These are phyloP conservation scores for Hemaris fuciformis DNA, from an alignment of 2,888 invertebrate species.

Conservation along the genomic window DNA sequence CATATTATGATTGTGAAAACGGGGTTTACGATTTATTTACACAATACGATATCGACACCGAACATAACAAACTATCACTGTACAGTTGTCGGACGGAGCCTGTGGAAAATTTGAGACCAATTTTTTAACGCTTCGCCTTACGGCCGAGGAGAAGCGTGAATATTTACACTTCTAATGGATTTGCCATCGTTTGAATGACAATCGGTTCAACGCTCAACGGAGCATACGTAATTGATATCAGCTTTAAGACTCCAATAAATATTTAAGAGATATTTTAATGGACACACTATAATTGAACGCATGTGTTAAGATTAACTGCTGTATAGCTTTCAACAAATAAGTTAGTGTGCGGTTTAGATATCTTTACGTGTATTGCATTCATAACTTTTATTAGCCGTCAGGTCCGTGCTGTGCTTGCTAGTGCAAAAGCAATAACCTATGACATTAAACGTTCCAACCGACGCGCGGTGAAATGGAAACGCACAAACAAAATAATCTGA, in stretches of 20 bases:
- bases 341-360: conserved; percentile 31
- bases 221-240: conserved; percentile 7
- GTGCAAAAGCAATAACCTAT: conserved; percentile 44
- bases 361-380: conserved; percentile 52
- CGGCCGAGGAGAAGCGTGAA: conserved; percentile 4
- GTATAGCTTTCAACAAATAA: conserved; percentile 30
- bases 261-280: conserved; percentile 19
- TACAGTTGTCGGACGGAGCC: conserved; percentile 42
- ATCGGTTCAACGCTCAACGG: background rate
- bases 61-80: conserved; percentile 71
- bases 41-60: conserved; percentile 70
- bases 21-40: conserved; percentile 82
- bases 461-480: conserved; percentile 21
- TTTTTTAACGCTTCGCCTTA: conserved; percentile 15
- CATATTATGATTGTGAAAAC: conserved; percentile 82
- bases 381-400: conserved; percentile 51
- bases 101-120: conserved; percentile 31
- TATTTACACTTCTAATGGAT: conserved; percentile 23
- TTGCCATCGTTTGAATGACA: conserved; percentile 17
- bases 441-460: conserved; percentile 45
- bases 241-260: conserved; percentile 13
- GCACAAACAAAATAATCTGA: conserved; percentile 28
- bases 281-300: conserved; percentile 16
- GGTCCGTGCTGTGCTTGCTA: conserved; percentile 32
- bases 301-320: conserved; percentile 22